Base-by-base conservation (phyloP, 2,888 invertebrate genomes). In the Margaritifera margaritifera region DNA sequence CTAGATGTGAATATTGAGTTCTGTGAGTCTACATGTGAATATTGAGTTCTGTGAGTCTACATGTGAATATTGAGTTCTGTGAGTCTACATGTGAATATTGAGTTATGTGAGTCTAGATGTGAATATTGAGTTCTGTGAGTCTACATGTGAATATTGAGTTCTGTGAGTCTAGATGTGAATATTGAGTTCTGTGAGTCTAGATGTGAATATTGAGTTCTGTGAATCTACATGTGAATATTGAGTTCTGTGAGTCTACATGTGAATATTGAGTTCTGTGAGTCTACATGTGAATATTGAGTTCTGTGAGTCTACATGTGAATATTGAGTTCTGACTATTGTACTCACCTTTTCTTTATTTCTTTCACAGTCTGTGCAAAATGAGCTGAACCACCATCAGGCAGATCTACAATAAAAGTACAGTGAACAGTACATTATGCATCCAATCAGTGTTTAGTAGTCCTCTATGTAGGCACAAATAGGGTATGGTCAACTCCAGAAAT, bases 291-390 rank as follows among this genome's bases (percentile, higher is more conserved):
- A 18, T 55, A 27, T 54, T 60, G 42, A 50, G 51, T 62, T 61
- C n/a, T 27, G 20, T n/a, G n/a, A n/a, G n/a, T n/a, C n/a, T 27
- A 52, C n/a, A 31, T 22, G 22, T 54, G 19, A 54, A 18, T 55
- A 27, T 54, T 60, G 42, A 50, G 51, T 62, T 61, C n/a, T 27
- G 20, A 24, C 19, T 20, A 11, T 19, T 42, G 19, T 24, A 64
- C 69, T 69, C 89, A 94, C 94, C 93, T 92, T 83, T 90, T 90
- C 89, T 97, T 98, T 52, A 98, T 94, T 91, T 96, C 94, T 77
- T 88, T 91, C 0, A 98, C 96, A 53, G 98, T 99, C 89, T 95
- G 92, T 22, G 98, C 97, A 87, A 99, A 95, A 91, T 99, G 99
- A 63, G 92, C 91, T 0, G 99, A 94, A 2, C 99, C 99, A 24